A percentile compares a stretch with the other conserved stretches of the same genome.
phyloP scores from a whole-genome alignment of 2,888 invertebrate species.

The Osmoderma eremita region DNA sequence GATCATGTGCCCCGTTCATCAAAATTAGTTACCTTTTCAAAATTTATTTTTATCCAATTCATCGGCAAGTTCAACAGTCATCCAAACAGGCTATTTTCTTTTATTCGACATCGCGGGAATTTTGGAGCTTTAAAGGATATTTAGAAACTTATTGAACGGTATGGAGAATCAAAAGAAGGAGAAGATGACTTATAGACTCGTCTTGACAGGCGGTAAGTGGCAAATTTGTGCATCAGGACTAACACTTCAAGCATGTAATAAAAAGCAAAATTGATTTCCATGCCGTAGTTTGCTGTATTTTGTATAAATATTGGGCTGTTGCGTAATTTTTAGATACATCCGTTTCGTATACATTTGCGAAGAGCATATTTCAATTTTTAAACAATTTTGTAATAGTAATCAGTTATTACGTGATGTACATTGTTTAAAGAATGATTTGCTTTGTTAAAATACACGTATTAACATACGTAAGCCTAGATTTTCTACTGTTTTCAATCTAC shows the following conservation, averaged over 20 bases:
- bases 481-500: too few species aligned
- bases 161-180: conserved; percentile 54
- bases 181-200: conserved; percentile 84
- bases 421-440: conserved; percentile 16
- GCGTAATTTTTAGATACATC: conserved; percentile 9
- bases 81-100: conserved; percentile 1
- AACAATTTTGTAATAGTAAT: conserved; percentile 11
- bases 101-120: neutral
- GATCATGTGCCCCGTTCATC: conserved; percentile 56
- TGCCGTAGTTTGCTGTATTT: neutral
- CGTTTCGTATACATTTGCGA: conserved; percentile 3
- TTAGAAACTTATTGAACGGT: neutral
- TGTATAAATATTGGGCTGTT: neutral
- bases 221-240: neutral
- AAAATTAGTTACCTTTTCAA: conserved; percentile 49
- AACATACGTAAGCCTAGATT: too few species aligned
- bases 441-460: neutral
- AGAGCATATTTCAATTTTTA: neutral
- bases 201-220: conserved; percentile 87
- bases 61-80: conserved; percentile 1
- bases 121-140: conserved; percentile 11
- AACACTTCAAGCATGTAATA: neutral
- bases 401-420: neutral
- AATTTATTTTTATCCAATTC: conserved; percentile 36
- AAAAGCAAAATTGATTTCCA: neutral